phyloP scores from a whole-genome alignment of 2,888 invertebrate species.

The Magallana nippona region DNA sequence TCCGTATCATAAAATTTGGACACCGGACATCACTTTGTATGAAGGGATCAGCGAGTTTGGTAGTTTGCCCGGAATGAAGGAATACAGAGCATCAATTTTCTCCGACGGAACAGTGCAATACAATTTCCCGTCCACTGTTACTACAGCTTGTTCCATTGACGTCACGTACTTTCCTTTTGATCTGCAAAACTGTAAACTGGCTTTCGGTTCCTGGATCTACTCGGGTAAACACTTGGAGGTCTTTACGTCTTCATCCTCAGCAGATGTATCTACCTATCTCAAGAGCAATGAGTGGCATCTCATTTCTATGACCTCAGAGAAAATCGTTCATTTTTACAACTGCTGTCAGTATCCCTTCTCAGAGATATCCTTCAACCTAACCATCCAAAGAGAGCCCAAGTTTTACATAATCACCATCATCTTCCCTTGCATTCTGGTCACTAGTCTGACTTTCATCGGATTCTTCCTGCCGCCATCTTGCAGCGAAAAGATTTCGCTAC shows the following conservation, averaged over 20 bases:
- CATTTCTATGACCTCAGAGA: neutral
- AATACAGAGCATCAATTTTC: constrained; percentile 19
- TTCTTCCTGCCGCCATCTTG: constrained; percentile 47
- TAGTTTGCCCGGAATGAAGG: constrained; percentile 23
- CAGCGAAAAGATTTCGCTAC: constrained; percentile 45
- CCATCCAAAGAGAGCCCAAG: constrained; percentile 22
- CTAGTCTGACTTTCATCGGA: constrained; percentile 40
- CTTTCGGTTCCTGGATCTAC: constrained; percentile 40
- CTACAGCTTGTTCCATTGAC: constrained; percentile 50
- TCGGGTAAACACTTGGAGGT: neutral
- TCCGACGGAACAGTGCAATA: constrained; percentile 26
- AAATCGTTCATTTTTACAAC: constrained; percentile 3
- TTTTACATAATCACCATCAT: constrained; percentile 43
- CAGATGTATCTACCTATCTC: neutral
- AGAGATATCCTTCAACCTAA: constrained; percentile 13
- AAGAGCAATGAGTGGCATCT: constrained; percentile 35
- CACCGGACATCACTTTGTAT: constrained; percentile 39
- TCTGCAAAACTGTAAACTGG: constrained; percentile 52
- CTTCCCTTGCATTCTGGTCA: constrained; percentile 44
- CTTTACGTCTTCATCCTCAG: neutral
- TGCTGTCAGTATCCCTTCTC: constrained; percentile 18
- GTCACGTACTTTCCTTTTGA: constrained; percentile 55
- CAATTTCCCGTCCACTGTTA: constrained; percentile 40
- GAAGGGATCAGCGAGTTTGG: constrained; percentile 36
- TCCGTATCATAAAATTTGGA: constrained; percentile 31